These are phyloP conservation scores for Crocuta crocuta DNA, from an alignment of 2,113 vertebrate species.

Conservation along the genomic window DNA sequence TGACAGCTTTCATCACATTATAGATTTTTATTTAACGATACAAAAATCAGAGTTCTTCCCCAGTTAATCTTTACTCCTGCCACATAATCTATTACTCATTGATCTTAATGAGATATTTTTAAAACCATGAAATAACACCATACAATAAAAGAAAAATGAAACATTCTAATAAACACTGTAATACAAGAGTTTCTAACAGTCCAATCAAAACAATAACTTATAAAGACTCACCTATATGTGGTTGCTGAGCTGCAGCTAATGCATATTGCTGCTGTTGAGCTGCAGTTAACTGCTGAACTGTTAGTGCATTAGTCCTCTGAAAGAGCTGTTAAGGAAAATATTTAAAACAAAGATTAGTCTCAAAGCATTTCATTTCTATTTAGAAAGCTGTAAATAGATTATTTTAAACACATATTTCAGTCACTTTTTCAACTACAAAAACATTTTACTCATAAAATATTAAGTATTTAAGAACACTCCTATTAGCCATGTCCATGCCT, in stretches of 20 bases:
- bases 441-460: slow-evolving; percentile 35
- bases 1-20: slow-evolving; percentile 6
- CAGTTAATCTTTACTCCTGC: slow-evolving; percentile 2
- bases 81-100: not conserved
- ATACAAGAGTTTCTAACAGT: not conserved
- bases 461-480: not conserved
- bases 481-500: not conserved
- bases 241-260: slow-evolving; percentile 96
- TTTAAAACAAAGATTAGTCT: slow-evolving; percentile 50
- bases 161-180: not conserved
- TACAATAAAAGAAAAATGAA: not conserved
- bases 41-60: not conserved
- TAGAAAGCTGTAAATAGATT: slow-evolving; percentile 17
- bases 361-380: slow-evolving; percentile 14
- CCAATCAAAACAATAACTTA: not conserved
- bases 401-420: slow-evolving; percentile 32
- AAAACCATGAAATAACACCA: slow-evolving; percentile 32
- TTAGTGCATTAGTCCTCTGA: slow-evolving; percentile 95
- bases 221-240: slow-evolving; percentile 93
- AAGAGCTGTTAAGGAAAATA: slow-evolving; percentile 90
- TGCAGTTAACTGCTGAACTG: slow-evolving; percentile 96
- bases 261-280: slow-evolving; percentile 98
- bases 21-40: slow-evolving; percentile 41
- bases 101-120: slow-evolving; percentile 33
- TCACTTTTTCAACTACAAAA: not conserved